Conservation (phyloP, 2,797 vertebrate species). For the Ptychobarbus kaznakovi region DNA sequence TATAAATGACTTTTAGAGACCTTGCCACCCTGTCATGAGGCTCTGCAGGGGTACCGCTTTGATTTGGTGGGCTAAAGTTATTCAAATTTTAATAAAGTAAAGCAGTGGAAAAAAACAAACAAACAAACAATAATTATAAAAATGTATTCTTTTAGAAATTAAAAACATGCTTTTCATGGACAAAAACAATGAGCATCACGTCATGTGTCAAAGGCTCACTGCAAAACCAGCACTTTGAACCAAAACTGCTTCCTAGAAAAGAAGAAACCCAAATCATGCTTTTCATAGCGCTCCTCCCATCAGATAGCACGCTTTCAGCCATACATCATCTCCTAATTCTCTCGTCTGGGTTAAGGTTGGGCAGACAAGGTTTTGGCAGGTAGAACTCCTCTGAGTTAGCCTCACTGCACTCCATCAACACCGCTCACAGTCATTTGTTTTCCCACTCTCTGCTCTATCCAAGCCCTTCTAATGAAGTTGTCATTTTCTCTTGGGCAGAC, state of each 20-base stretch:
- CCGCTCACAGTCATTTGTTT: constrained; percentile 41
- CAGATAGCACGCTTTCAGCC: constrained; percentile 14
- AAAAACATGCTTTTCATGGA: not conserved
- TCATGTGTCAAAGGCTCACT: not conserved
- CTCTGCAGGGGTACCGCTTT: not conserved
- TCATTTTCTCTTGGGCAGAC: constrained; percentile 59
- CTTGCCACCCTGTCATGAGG: not conserved
- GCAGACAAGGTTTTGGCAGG: constrained; percentile 32
- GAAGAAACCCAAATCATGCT: not conserved
- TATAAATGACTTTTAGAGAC: not conserved
- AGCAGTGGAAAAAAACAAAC: not conserved
- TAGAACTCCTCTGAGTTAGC: constrained; percentile 5
- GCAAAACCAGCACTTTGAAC: not conserved
- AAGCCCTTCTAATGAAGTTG: constrained; percentile 59
- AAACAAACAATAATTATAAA: not conserved
- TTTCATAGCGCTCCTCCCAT: not conserved
- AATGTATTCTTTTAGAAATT: not conserved
- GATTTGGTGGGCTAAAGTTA: not conserved
- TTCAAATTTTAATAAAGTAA: not conserved
- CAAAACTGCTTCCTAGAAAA: not conserved
- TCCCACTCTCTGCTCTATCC: constrained; percentile 50
- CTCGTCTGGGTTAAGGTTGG: constrained; percentile 20
- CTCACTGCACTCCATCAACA: constrained; percentile 35
- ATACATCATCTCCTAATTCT: constrained; percentile 38
- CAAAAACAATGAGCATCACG: not conserved